Base-by-base conservation (phyloP, 2,888 invertebrate genomes). In the Psylliodes chrysocephalus region DNA sequence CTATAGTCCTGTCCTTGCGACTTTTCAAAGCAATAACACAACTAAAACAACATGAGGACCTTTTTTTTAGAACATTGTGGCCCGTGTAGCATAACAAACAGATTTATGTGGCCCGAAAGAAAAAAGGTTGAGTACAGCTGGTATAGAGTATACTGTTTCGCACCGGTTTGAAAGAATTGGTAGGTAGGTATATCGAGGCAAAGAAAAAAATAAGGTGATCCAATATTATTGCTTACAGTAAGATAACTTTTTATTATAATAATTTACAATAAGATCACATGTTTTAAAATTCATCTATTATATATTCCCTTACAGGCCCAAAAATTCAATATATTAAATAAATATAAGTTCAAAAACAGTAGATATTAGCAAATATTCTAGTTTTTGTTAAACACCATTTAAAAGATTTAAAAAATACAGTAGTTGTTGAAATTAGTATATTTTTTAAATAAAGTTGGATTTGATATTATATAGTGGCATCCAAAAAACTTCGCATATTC, bases 251-350 rank as follows among this genome's bases (percentile, higher is more conserved):
- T 35, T 47, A 55, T 14, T 17, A 57, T 42, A 17, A 6, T 42
- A 42, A 28, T 42, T 54, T 10, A 54, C 40, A 47, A 47, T 57
- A 47, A 35, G 35, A 57, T 57, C 57, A 57, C 57, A 47, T 47
- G 33, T 2, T 19, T 46, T 22, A 22, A 46, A 46, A n/a, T 46
- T 12, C 12, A 22, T 12, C 22, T 14, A 46, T 12, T 22, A 14
- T 15, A 12, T 46, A 44, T 22, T 6, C 46, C 22, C 46, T n/a
- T 46, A 22, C n/a, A 12, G 22, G 22, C 14, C 44, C 17, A 10
- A 44, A n/a, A 40, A 40, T 40, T 12, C 3, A n/a, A 40, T 15
- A n/a, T 40, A 40, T 40, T 12, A 12, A 15, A 12, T 17, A 12
- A 6, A 40, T 15, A 7, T 15, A n/a, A 40, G 14, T 15, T 40